Conservation (phyloP, 1,140 invertebrate genomes). For the Dreissena rostriformis region DNA sequence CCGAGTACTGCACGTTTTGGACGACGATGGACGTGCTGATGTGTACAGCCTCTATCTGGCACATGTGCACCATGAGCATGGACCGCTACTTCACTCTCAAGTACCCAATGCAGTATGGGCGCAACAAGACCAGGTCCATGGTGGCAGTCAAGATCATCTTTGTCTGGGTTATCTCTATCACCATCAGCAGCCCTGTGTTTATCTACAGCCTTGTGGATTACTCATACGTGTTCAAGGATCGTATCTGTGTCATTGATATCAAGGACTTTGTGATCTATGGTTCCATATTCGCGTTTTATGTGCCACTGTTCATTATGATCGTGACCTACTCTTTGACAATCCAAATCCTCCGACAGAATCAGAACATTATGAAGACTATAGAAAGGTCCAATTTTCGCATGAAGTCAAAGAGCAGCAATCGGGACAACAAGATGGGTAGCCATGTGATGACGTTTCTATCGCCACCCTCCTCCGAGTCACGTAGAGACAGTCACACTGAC, state of each 20-base stretch:
- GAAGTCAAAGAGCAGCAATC: conserved; percentile 36
- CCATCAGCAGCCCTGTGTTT: conserved; percentile 93
- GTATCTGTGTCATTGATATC: no score
- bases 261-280: conserved; percentile 93
- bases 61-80: conserved; percentile 98
- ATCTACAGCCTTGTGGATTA: conserved; percentile 89
- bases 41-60: conserved; percentile 96
- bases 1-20: conserved; percentile 95
- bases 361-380: conserved; percentile 71
- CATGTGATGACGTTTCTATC: conserved; percentile 53
- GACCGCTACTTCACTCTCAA: conserved; percentile 85
- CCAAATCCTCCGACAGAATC: conserved; percentile 81
- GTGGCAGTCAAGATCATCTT: conserved; percentile 95
- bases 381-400: conserved; percentile 67
- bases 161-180: conserved; percentile 94
- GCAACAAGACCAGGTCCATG: conserved; percentile 92
- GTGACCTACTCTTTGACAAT: conserved; percentile 96
- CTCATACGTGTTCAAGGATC: conserved; percentile 80
- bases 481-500: conserved; percentile 63
- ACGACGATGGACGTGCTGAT: conserved; percentile 97
- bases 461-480: conserved; percentile 61
- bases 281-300: conserved; percentile 96
- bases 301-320: conserved; percentile 96
- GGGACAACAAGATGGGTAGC: conserved; percentile 34
- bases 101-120: conserved; percentile 86